Conservation (phyloP, 2,797 vertebrate species). For the Myotis myotis region DNA sequence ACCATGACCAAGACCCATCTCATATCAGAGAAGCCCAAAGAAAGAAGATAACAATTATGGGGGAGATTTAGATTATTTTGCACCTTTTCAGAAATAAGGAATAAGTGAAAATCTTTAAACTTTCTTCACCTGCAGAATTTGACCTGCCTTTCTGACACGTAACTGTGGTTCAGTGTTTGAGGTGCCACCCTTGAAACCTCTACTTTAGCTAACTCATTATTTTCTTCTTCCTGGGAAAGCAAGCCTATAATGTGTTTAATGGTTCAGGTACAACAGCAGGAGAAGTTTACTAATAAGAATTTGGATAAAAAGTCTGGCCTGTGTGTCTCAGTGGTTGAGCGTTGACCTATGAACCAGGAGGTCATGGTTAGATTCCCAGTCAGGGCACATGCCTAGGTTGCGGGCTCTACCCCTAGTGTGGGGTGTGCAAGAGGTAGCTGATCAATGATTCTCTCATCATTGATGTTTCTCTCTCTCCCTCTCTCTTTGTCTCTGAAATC, state of each 20-base stretch:
- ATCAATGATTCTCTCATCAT: no score
- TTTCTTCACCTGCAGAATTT: not conserved
- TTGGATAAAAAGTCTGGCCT: not conserved
- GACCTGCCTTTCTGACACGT: not conserved
- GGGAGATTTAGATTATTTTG: not conserved
- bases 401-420: no score
- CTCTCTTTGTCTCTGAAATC: no score
- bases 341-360: no score
- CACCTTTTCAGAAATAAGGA: not conserved
- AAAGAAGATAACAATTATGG: not conserved
- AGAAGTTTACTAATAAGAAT: constrained; percentile 29
- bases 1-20: not conserved
- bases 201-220: not conserved
- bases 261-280: not conserved
- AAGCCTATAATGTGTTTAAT: not conserved
- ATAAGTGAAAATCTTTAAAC: not conserved
- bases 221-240: not conserved
- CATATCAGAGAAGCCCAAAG: not conserved
- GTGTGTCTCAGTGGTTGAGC: no score
- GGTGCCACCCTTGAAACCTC: not conserved
- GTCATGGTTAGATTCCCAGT: no score
- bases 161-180: not conserved
- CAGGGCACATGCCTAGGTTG: no score
- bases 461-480: no score
- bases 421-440: no score